Evolutionary conservation across 2,113 vertebrate genomes (phyloP).

Genomic region (Clarias magur): DNA sequence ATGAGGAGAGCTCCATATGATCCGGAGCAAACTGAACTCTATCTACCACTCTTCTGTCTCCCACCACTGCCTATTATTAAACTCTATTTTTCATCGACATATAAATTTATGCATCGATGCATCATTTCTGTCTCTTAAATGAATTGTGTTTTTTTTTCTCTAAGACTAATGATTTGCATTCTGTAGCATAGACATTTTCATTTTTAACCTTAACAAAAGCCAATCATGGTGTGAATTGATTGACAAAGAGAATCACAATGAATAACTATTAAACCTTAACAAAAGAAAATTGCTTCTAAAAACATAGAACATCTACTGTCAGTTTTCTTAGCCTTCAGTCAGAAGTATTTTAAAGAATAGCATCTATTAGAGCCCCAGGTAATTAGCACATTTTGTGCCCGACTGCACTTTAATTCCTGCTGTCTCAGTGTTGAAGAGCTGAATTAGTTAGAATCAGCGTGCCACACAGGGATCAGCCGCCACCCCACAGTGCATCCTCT

Average conservation of each 20-base stretch:
- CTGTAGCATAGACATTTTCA: background rate
- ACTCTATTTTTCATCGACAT: constrained; percentile 51
- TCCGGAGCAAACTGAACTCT: constrained; percentile 66
- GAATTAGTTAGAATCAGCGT: constrained; percentile 62
- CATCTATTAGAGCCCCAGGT: constrained; percentile 11
- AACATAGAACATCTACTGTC: background rate
- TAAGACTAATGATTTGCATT: background rate
- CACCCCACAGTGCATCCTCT: constrained; percentile 70
- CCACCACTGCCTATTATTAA: constrained; percentile 57
- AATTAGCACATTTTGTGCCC: constrained; percentile 41
- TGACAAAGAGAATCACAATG: background rate
- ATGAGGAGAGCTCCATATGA: constrained; percentile 68
- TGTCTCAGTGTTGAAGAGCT: constrained; percentile 51
- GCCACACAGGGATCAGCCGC: constrained; percentile 63
- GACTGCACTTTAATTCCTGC: constrained; percentile 50
- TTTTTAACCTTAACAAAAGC: background rate
- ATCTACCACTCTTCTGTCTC: constrained; percentile 53
- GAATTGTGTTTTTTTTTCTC: background rate
- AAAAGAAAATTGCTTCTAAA: background rate
- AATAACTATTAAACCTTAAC: background rate
- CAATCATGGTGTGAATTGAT: background rate
- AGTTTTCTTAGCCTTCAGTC: background rate
- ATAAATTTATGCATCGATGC: constrained; percentile 40
- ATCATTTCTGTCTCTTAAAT: constrained; percentile 14
- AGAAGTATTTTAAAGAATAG: background rate